Conservation (phyloP, 2,888 invertebrate genomes). For the Plebejus argus region DNA sequence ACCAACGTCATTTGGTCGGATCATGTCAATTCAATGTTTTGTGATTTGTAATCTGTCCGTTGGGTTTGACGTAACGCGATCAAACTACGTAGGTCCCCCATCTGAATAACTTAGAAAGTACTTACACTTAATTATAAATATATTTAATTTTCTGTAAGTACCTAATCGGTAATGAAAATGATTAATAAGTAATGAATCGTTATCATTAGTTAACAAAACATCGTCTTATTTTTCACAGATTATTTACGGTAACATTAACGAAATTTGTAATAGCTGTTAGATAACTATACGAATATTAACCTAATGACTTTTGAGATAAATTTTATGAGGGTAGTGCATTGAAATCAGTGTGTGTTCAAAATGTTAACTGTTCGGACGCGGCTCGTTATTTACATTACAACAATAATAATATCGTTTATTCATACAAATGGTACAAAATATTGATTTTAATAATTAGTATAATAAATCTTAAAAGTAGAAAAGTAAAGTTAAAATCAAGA, state of each 20-base stretch:
- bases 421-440: constrained; percentile 36
- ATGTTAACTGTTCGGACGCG: constrained; percentile 35
- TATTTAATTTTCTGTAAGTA: too few relatives aligned
- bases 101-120: too few relatives aligned
- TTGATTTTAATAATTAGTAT: constrained; percentile 9
- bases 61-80: too few relatives aligned
- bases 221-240: neutral
- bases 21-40: too few relatives aligned
- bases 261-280: neutral
- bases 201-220: neutral
- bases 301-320: constrained; percentile 24
- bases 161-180: too few relatives aligned
- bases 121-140: too few relatives aligned
- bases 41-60: too few relatives aligned
- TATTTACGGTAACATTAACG: neutral
- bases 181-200: neutral
- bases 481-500: neutral
- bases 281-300: constrained; percentile 26
- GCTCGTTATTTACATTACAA: constrained; percentile 31
- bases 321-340: constrained; percentile 38
- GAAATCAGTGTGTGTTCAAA: constrained; percentile 39
- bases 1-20: too few relatives aligned
- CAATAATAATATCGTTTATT: constrained; percentile 28
- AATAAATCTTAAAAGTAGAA: neutral
- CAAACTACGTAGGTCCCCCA: too few relatives aligned